Evolutionary conservation across 2,888 invertebrate genomes (phyloP), one percentile per base, ranked within the genome.

Genomic region (Epiblema foenella): DNA sequence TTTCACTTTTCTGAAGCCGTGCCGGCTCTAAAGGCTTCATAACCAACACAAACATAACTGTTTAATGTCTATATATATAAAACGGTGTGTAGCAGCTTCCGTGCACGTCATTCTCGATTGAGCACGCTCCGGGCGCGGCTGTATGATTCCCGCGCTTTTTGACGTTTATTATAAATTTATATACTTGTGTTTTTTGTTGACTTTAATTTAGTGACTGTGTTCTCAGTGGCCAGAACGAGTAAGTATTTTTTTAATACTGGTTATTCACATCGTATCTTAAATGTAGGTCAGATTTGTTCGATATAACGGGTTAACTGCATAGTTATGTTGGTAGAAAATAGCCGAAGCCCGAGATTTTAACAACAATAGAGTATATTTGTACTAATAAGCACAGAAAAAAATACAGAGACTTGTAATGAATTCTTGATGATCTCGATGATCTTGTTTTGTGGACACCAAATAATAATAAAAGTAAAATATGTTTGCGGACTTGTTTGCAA

Each of bases 31-130:
- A 79, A 74, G 79, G 69, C 76, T 78, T 77, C 76, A 78, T 83
- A 79, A 83, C 83, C 84, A 84, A 83, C 84, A 85, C 83, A 83
- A 89, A 90, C 83, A 86, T 93, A 93, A 93, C 93, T 91, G 93
- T 92, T 89, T 83, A 83, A 87, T 88, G 87, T 85, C 86, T 89
- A 88, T 63, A 59, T 69, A 91, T 91, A 92, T 91, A 92, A 82
- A 91, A 88, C 85, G 82, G 78, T 78, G 79, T 76, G 78, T 75
- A 82, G 75, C 82, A 79, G 87, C 86, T 91, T 92, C 91, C 91
- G 91, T 85, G 88, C 85, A 87, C 90, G 90, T 92, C 92, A 93
- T 85, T 93, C 88, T 83, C 81, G 81, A 84, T 78, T 84, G 85
- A 85, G 85, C 85, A 77, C 77, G 79, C 86, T 85, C 81, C 85